Evolutionary conservation across 2,797 vertebrate genomes (phyloP).

Genomic region (Glossophaga mutica): DNA sequence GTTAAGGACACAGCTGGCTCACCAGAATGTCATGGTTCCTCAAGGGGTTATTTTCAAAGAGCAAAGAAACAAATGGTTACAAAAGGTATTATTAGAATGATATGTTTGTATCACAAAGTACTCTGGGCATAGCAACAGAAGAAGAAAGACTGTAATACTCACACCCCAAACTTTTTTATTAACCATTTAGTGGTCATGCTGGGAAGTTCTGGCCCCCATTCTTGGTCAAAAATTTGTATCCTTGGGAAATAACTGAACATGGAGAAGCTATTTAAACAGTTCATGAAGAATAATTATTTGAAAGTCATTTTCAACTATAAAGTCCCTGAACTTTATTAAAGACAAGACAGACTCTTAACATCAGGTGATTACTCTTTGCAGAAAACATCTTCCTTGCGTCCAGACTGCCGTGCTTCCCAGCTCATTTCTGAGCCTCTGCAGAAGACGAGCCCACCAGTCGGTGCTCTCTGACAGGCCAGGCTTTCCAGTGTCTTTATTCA

Average conservation of each 20-base stretch:
- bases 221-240: not conserved
- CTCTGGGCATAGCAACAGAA: not conserved
- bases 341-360: not conserved
- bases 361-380: constrained; percentile 5
- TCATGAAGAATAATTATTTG: constrained; percentile 10
- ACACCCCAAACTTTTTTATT: not conserved
- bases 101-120: not conserved
- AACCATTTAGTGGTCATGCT: not conserved
- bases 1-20: not conserved
- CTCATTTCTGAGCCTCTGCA: not conserved
- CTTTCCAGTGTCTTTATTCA: not conserved
- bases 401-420: not conserved
- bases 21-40: not conserved
- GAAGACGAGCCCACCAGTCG: not conserved
- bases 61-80: not conserved
- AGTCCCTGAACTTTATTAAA: constrained; percentile 1
- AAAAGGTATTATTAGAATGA: not conserved
- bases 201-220: not conserved
- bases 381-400: not conserved
- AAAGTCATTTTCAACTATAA: constrained; percentile 14
- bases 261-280: not conserved
- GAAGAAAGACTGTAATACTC: not conserved
- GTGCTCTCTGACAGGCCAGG: not conserved
- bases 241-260: not conserved
- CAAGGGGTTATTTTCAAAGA: not conserved